Percentiles rank a stretch among this genome's conserved stretches.
Conservation (phyloP, 1,140 invertebrate genomes). For the Drosophila mojavensis region DNA sequence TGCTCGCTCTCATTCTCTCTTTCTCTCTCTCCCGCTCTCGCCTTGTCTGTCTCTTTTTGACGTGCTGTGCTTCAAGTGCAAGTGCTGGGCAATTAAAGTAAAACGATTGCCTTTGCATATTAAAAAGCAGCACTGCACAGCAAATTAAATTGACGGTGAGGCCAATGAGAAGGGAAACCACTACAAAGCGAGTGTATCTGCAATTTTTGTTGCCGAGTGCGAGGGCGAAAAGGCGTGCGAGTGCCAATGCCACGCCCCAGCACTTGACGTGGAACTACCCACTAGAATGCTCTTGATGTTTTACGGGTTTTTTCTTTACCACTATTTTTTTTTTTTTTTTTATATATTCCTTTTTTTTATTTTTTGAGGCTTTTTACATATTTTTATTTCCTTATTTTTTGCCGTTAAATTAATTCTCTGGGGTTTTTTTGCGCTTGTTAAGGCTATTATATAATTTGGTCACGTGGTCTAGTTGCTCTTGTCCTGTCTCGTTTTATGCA, state of each 20-base stretch:
- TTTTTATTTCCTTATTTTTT: background rate
- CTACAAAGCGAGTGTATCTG: constrained; percentile 38
- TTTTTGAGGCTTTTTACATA: constrained; percentile 1
- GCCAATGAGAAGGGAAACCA: constrained; percentile 38
- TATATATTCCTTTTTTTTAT: background rate
- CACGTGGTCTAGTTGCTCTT: too few relatives aligned
- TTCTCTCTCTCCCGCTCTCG: background rate
- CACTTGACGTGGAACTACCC: background rate
- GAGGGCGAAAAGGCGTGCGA: background rate
- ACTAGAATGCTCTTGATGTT: constrained; percentile 1
- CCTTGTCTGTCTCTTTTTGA: background rate
- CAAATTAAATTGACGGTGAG: constrained; percentile 37
- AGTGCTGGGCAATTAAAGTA: constrained; percentile 27
- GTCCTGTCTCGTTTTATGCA: too few relatives aligned
- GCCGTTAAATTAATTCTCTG: background rate
- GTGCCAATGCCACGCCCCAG: background rate
- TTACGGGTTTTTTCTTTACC: background rate
- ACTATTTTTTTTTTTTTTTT: constrained; percentile 5
- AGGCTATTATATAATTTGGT: background rate
- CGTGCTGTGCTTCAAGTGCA: constrained; percentile 12
- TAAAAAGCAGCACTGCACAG: constrained; percentile 22
- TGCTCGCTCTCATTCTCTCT: background rate
- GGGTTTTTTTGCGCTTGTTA: background rate
- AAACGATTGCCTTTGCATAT: constrained; percentile 34
- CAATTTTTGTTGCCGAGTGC: constrained; percentile 13